Evolutionary conservation across 2,113 vertebrate genomes (phyloP).

Genomic region (Aldabrachelys gigantea): DNA sequence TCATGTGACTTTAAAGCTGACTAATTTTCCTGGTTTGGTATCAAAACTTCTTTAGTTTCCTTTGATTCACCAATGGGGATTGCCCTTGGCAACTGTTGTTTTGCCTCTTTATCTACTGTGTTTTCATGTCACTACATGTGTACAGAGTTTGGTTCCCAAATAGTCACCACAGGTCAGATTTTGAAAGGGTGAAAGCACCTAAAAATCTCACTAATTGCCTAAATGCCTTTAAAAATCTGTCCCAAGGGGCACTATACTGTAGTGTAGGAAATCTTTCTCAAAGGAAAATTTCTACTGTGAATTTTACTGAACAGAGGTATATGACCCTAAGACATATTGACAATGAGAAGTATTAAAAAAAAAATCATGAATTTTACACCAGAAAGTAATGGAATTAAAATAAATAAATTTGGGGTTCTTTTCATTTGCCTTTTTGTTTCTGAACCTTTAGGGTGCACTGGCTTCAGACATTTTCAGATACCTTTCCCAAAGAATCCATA

Average conservation of each 20-base stretch:
- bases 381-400: not conserved
- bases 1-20: not conserved
- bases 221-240: not conserved
- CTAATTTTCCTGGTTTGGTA: not conserved
- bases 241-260: not conserved
- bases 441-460: not conserved
- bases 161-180: not conserved
- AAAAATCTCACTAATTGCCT: not conserved
- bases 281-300: not conserved
- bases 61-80: not conserved
- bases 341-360: not conserved
- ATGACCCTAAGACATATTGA: not conserved
- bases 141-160: not conserved
- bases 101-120: not conserved
- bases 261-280: not conserved
- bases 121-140: not conserved
- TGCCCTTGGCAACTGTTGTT: not conserved
- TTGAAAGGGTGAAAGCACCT: not conserved
- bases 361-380: not conserved
- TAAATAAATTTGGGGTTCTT: not conserved
- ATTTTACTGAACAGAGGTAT: not conserved
- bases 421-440: not conserved
- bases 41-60: not conserved
- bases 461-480: not conserved
- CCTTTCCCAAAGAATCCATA: not conserved